phyloP scores from a whole-genome alignment of 2,113 vertebrate genomes.

The Fulmarus glacialis region DNA sequence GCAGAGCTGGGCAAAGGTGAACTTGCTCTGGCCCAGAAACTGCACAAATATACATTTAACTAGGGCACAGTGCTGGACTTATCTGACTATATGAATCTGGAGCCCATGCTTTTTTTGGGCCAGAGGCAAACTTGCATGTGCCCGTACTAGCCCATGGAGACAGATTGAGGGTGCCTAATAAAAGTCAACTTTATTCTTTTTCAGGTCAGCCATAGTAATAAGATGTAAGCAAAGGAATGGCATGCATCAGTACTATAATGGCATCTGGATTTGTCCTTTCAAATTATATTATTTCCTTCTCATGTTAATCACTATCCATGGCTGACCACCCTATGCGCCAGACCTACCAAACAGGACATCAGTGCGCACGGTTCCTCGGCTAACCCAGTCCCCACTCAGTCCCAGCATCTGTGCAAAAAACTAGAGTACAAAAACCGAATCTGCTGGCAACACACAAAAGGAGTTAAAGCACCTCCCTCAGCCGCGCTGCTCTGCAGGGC shows the following conservation, averaged over 20 bases:
- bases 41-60: neutral
- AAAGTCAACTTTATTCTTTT: neutral
- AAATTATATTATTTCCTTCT: neutral
- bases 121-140: neutral
- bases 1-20: neutral
- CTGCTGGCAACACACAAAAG: neutral
- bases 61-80: neutral
- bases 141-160: neutral
- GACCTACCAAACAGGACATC: neutral
- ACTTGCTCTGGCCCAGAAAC: neutral
- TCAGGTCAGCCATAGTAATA: neutral
- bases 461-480: neutral
- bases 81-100: neutral
- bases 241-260: neutral
- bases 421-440: fast-evolving
- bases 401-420: neutral
- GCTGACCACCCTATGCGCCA: neutral
- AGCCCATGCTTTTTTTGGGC: neutral
- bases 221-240: neutral
- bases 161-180: neutral
- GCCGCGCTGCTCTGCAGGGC: neutral
- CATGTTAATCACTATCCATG: neutral
- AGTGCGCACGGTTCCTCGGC: fast-evolving
- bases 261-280: neutral
- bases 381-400: neutral